Evolutionary conservation across 2,888 invertebrate genomes (phyloP), one percentile per base, ranked within the genome.

Genomic region (Hecatera dysodea): DNA sequence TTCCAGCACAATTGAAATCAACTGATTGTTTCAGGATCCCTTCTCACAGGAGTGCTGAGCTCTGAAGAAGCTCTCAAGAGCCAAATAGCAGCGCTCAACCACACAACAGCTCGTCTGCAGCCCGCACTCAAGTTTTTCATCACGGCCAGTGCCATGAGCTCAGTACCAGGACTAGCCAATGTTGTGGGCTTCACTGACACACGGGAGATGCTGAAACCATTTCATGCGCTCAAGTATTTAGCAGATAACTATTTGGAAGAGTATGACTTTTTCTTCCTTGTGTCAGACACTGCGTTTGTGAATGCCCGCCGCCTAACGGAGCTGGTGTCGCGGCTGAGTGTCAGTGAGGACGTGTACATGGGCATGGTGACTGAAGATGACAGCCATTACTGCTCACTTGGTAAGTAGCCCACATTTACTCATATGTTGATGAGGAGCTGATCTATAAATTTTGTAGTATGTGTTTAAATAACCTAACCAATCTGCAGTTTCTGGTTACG

Each of bases 251-350:
- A 98, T 93, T 94, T 98, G 46, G 98, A 99, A 86, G 98, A 98
- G 85, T 99, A 98, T 92, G 99, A 99, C 93, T 99, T 98, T 95
- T 99, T 99, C 94, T 98, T 98, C 90, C 95, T 99, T 62, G 97
- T 98, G 59, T 97, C 98, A 55, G 99, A 99, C 92, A 96, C 97
- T 11, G 97, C 98, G 1, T 99, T 98, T 90, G 96, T 99, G 64
- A 98, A 99, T 91, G 98, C 98, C 0, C 97, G 98, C 57, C 97
- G 97, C 66, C 93, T 99, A 60, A 95, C 97, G 36, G 96, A 97
- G 73, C 94, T 98, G 67, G 97, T 98, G 9, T 97, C 97, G 56
- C 97, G 97, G 87, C 97, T 99, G 77, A 98, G 98, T 90, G 98
- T 99, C 67, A 98, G 98, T 85, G 97, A 97, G 91, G 97, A 99